Evolutionary conservation across 2,797 vertebrate species (phyloP), one percentile per base, ranked within the genome.

Genomic region (Argyrosomus regius): DNA sequence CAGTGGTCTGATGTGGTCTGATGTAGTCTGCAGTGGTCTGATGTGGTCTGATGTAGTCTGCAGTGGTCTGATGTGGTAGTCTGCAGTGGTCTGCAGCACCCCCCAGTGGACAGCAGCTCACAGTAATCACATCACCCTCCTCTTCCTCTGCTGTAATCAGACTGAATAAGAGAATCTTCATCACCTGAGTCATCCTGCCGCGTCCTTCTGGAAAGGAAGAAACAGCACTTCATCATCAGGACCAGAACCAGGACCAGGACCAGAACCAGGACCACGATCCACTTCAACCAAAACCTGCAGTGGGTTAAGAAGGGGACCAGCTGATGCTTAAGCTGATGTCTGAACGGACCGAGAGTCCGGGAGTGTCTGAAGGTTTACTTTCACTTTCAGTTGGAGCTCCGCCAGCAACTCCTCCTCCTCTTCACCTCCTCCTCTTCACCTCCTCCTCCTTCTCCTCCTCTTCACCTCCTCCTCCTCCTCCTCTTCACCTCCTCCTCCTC

Each of bases 321-420:
- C 5, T 1, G 22, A 39, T 54, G 14, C 41, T 17, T 18, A n/a
- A 24, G 50, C 7, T 24, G 28, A 14, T 45, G 31, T 41, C 31
- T 67, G 35, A 8, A 56, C 7, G 26, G 22, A 4, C 6, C 3
- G 4, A 24, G 35, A 0, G 35, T 24, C 13, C 20, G 41, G 31
- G 6, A 53, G 66, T 57, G 70, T 68, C 70, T 18, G n/a, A 17
- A 16, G 31, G 2, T 35, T 22, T 12, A 64, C 62, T 75, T 66
- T 75, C 72, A 65, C 62, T 66, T 75, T 58, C 62, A 18, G 20
- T 57, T 5, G 8, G 0, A 46, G 20, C 6, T 58, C 4, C 3
- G 1, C 8, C 45, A 24, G 56, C 57, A 49, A n/a, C 28, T 17
- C 31, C 8, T 20, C 65, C 1, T 17, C 35, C 7, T 18, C 49